Base-by-base conservation (phyloP, 2,113 vertebrate genomes). In the Prionailurus viverrinus region DNA sequence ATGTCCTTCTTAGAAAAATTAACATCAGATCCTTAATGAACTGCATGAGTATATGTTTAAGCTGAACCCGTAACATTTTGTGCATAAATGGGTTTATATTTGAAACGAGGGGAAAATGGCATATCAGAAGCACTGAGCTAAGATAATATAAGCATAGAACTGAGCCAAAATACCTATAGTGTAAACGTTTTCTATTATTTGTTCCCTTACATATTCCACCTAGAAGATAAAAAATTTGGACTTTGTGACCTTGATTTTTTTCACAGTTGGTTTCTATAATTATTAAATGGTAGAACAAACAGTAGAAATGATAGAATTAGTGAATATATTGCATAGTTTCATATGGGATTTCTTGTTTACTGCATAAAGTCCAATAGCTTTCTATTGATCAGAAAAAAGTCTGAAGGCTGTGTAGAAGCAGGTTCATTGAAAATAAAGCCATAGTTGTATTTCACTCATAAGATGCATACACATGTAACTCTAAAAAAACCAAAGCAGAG, bases 241-340 rank as follows among this genome's bases (percentile, higher is more conserved):
- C 0, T 61, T 48, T 45, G 55, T 68, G 29, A 79, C 5, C 5
- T 65, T 73, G 27, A 1, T 4, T 55, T 74, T 7, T 25, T 73
- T 41, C 51, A 33, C 39, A 61, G 3, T 78, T 82, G 4, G 7
- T 45, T 69, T 95, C 71, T 45, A 4, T 39, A 73, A 74, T 87
- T 84, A 89, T 79, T 51, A 85, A 51, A 69, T 7, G 66, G 12
- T 66, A 89, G 1, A 36, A 45, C 7, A 82, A 63, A 29, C 6
- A 79, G 7, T 79, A 80, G 41, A 63, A 83, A 81, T 29, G 18
- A 68, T 12, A 31, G 21, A 29, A 84, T 25, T 29, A 66, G 48
- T 92, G 19, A 89, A 41, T 85, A 74, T 15, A 69, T 68, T 95
- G 65, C 25, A 74, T 58, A 71, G 21, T 73, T 86, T 96, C 71